Evolutionary conservation across 2,113 vertebrate genomes (phyloP).

Genomic region (Pituophis catenifer): DNA sequence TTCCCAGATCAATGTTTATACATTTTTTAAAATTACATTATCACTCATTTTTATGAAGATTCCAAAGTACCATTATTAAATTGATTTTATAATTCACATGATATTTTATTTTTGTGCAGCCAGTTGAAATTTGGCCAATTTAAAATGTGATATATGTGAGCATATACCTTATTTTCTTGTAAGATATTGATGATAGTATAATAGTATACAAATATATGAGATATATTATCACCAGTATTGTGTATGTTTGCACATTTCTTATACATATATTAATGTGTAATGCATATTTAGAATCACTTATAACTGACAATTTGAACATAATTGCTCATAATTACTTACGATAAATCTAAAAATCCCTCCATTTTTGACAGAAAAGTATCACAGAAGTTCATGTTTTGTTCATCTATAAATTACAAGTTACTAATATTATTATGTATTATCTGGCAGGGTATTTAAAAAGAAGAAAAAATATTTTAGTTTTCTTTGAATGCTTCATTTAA

Average conservation of each 20-base stretch:
- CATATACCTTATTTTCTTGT: neutral
- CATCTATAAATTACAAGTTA: neutral
- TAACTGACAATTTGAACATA: neutral
- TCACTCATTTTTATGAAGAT: neutral
- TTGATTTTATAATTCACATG: neutral
- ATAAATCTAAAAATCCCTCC: neutral
- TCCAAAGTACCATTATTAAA: neutral
- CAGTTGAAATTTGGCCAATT: neutral
- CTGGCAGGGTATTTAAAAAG: neutral
- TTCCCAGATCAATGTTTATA: neutral
- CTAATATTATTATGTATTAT: neutral
- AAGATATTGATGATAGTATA: neutral
- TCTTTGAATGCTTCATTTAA: neutral
- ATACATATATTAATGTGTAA: neutral
- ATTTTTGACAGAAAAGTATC: neutral
- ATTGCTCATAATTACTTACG: neutral
- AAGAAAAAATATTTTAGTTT: neutral
- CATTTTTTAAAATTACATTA: neutral
- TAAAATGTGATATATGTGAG: neutral
- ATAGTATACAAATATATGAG: neutral
- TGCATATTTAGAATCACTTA: neutral
- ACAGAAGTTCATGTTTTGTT: neutral
- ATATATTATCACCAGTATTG: neutral
- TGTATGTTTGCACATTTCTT: neutral
- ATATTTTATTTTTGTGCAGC: neutral